A percentile compares a stretch with the other conserved stretches of the same genome.
Evolutionary conservation across 2,888 invertebrate genomes (phyloP).

Genomic region (Platycnemis pennipes): DNA sequence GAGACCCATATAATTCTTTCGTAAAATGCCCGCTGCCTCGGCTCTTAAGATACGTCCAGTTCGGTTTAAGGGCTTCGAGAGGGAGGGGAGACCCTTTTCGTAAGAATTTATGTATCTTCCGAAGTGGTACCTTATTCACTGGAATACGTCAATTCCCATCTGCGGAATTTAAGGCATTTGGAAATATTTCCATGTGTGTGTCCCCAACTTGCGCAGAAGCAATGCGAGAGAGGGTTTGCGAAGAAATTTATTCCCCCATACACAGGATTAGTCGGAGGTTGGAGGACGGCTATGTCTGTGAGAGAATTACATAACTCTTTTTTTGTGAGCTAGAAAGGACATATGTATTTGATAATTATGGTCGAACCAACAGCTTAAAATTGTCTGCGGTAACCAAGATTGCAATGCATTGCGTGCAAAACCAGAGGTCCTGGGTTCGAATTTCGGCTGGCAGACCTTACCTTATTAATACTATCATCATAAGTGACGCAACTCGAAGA

Average conservation of each 20-base stretch:
- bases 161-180: background rate
- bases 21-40: background rate
- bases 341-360: no score
- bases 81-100: background rate
- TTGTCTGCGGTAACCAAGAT: no score
- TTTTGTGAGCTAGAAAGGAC: background rate
- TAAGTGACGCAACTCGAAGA: no score
- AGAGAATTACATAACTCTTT: background rate
- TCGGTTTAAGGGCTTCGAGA: background rate
- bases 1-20: background rate
- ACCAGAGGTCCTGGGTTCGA: no score
- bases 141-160: background rate
- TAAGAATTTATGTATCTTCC: background rate
- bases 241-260: background rate
- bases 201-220: background rate
- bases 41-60: background rate
- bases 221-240: background rate
- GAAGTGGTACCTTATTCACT: background rate
- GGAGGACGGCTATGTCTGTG: background rate
- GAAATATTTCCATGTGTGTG: background rate
- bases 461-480: no score
- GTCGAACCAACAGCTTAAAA: no score
- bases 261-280: background rate
- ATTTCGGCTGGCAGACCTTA: no score
- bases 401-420: no score